A percentile compares a stretch with the other conserved stretches of the same genome.
Conservation (phyloP, 2,113 vertebrate genomes). For the Lophochroa leadbeateri region DNA sequence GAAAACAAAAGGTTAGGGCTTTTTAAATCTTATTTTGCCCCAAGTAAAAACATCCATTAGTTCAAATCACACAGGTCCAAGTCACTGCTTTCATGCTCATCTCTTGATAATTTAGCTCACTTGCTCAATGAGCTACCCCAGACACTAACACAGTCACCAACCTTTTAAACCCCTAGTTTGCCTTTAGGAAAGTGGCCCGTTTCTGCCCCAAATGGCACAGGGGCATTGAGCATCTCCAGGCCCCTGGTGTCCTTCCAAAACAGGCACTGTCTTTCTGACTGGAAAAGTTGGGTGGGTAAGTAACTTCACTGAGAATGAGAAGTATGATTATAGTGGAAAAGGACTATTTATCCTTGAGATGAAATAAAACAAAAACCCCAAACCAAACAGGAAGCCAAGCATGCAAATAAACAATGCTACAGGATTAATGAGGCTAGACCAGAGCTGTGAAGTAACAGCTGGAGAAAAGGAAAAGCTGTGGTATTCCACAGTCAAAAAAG, state of each 20-base stretch:
- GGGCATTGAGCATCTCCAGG: rapidly evolving
- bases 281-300: background rate
- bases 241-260: background rate
- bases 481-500: background rate
- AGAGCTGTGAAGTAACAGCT: background rate
- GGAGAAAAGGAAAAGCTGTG: background rate
- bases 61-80: background rate
- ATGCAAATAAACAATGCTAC: background rate
- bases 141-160: background rate
- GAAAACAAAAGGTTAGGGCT: background rate
- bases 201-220: background rate
- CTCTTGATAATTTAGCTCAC: background rate
- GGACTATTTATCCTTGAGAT: background rate
- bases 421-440: background rate
- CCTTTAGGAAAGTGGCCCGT: background rate
- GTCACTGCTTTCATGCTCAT: background rate
- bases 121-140: background rate
- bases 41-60: slow-evolving; percentile 41
- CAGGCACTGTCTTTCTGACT: background rate
- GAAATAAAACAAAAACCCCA: background rate
- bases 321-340: background rate
- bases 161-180: background rate
- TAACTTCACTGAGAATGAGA: background rate
- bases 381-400: background rate
- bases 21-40: background rate